Conservation (phyloP, 2,888 invertebrate genomes). For the Drosophila merina region DNA sequence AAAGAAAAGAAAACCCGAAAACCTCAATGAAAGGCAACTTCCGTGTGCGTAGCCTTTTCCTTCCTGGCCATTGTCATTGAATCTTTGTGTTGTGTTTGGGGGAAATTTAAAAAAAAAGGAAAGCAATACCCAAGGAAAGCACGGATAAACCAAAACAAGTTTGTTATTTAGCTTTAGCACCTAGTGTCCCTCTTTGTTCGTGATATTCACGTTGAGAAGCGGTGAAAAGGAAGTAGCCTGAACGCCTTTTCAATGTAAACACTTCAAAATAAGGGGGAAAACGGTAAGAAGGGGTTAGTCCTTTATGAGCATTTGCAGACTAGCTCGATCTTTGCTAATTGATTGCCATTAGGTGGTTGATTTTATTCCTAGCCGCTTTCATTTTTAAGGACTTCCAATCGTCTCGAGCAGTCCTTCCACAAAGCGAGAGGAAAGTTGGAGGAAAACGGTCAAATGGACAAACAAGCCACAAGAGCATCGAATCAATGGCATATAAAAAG, state of each 20-base stretch:
- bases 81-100: constrained; percentile 51
- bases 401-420: constrained; percentile 3
- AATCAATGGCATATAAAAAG: constrained; percentile 48
- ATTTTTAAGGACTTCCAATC: constrained; percentile 12
- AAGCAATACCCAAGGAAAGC: constrained; percentile 33
- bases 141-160: constrained; percentile 65
- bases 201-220: constrained; percentile 24
- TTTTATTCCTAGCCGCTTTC: constrained; percentile 24
- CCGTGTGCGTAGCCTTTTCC: constrained; percentile 74
- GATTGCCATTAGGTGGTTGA: constrained; percentile 73
- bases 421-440: constrained; percentile 2
- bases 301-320: constrained; percentile 41
- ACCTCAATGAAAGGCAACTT: constrained; percentile 70
- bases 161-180: constrained; percentile 77
- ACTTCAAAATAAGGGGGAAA: constrained; percentile 17
- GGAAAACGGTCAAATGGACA: constrained; percentile 26
- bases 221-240: constrained; percentile 27
- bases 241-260: constrained; percentile 46
- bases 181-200: constrained; percentile 48
- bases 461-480: constrained; percentile 37
- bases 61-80: constrained; percentile 70
- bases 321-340: constrained; percentile 66
- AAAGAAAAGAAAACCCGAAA: constrained; percentile 40
- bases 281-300: constrained; percentile 8
- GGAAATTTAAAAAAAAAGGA: constrained; percentile 39